phyloP scores from a whole-genome alignment of 2,797 vertebrate genomes.

The Oceanodroma leucorhoa region DNA sequence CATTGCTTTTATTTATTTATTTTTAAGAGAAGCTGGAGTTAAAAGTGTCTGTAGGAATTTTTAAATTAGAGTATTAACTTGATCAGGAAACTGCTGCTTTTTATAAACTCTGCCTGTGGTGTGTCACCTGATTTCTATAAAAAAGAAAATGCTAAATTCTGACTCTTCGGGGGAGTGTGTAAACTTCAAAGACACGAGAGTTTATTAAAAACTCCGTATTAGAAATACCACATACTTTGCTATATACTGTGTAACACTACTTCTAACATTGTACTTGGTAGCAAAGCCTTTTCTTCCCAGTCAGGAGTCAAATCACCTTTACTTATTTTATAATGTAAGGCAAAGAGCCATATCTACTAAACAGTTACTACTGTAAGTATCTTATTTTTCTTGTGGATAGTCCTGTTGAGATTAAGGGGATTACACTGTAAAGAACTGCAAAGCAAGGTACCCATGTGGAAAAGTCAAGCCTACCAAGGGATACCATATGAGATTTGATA shows the following conservation, averaged over 20 bases:
- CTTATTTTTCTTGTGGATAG: not conserved
- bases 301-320: not conserved
- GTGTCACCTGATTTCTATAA: not conserved
- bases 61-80: not conserved
- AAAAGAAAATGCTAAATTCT: not conserved
- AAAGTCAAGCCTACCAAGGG: not conserved
- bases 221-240: not conserved
- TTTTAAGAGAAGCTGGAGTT: not conserved
- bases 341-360: not conserved
- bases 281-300: not conserved
- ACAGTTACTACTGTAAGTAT: not conserved
- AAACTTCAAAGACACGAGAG: not conserved
- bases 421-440: not conserved
- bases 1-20: not conserved
- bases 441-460: not conserved
- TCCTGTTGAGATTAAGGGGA: not conserved
- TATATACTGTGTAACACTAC: not conserved
- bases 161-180: accelerated
- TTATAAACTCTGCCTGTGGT: not conserved
- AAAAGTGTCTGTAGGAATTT: not conserved
- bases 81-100: not conserved
- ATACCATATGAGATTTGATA: not conserved
- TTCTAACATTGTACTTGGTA: not conserved
- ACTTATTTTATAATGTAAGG: not conserved
- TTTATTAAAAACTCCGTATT: not conserved